Evolutionary conservation across 2,888 invertebrate species (phyloP).

Genomic region (Byasa hedistus): DNA sequence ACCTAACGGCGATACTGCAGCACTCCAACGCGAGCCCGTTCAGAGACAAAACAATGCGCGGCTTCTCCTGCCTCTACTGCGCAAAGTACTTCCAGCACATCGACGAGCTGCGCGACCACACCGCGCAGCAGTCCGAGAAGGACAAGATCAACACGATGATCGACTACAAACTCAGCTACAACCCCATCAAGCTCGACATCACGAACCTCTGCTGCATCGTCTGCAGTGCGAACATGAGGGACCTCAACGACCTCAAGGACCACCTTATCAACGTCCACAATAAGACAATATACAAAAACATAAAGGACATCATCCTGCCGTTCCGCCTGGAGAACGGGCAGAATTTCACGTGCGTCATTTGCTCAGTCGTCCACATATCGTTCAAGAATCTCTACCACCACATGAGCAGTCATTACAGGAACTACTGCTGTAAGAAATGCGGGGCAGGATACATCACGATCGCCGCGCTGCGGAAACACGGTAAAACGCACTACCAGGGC

Average conservation of each 20-base stretch:
- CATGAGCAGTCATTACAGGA: slow-evolving; percentile 74
- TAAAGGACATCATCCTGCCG: slow-evolving; percentile 72
- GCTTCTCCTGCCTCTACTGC: slow-evolving; percentile 75
- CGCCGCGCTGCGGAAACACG: slow-evolving; percentile 70
- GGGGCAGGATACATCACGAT: slow-evolving; percentile 70
- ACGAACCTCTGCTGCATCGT: slow-evolving; percentile 63
- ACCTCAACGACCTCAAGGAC: slow-evolving; percentile 64
- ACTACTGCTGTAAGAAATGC: slow-evolving; percentile 73
- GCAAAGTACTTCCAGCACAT: slow-evolving; percentile 60
- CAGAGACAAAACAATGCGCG: slow-evolving; percentile 67
- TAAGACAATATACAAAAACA: slow-evolving; percentile 62
- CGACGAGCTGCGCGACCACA: slow-evolving; percentile 61
- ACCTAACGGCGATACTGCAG: slow-evolving; percentile 70
- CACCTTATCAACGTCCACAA: slow-evolving; percentile 59
- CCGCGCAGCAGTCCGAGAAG: slow-evolving; percentile 62
- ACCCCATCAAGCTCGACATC: slow-evolving; percentile 72
- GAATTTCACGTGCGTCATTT: slow-evolving; percentile 66
- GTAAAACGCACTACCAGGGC: slow-evolving; percentile 71
- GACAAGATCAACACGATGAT: slow-evolving; percentile 70
- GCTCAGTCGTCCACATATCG: slow-evolving; percentile 67
- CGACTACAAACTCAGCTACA: slow-evolving; percentile 73
- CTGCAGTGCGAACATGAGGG: slow-evolving; percentile 58
- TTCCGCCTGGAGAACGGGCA: slow-evolving; percentile 65
- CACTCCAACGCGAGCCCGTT: slow-evolving; percentile 74
- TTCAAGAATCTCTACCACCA: slow-evolving; percentile 73